Percentiles rank a stretch among this genome's conserved stretches.
phyloP scores from a whole-genome alignment of 1,140 invertebrate species.

The Caenorhabditis elegans region WBcel235 BX284606.5:10307501-10308000 shows the following conservation, averaged over 20 bases:
- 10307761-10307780: no score
- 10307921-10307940: slow-evolving; percentile 44
- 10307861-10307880: slow-evolving; percentile 69
- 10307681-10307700: no score
- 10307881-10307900: slow-evolving; percentile 51
- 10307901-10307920: slow-evolving; percentile 47
- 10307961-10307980: slow-evolving; percentile 16
- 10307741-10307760: no score
- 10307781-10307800: neutral
- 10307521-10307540: neutral
- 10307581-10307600: slow-evolving; percentile 28
- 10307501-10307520: no score
- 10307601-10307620: slow-evolving; percentile 27
- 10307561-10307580: slow-evolving; percentile 49
- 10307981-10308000: no score
- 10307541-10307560: slow-evolving; percentile 42
- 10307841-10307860: slow-evolving; percentile 9
- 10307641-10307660: neutral
- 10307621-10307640: neutral
- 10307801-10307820: neutral
- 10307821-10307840: neutral
- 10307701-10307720: no score
- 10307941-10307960: slow-evolving; percentile 8
- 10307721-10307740: no score
- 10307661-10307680: no score